Percentiles rank a stretch among this genome's conserved stretches.
These are phyloP conservation scores for Elephantulus edwardii DNA, from an alignment of 2,113 vertebrate genomes.

Conservation along the genomic window DNA sequence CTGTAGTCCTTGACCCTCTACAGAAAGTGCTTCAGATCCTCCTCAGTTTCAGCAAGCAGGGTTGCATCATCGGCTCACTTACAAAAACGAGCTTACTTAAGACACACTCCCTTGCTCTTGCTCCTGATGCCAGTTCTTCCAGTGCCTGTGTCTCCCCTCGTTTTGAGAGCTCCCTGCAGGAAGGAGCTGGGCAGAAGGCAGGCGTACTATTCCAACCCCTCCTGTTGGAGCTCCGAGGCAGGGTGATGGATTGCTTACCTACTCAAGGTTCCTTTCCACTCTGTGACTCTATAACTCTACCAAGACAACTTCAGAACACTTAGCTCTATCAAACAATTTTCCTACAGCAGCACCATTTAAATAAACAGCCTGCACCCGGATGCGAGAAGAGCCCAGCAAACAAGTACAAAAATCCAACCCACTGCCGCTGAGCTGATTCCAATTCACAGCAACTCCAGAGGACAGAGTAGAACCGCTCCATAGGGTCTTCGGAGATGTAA, in stretches of 20 bases:
- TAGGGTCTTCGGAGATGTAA: background rate
- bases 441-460: background rate
- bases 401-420: background rate
- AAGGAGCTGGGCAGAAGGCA: background rate
- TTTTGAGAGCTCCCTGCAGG: background rate
- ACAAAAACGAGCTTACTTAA: background rate
- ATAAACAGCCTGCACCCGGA: background rate
- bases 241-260: background rate
- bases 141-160: background rate
- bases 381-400: background rate
- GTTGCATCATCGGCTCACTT: no score
- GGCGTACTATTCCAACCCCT: background rate
- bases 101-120: no score
- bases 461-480: background rate
- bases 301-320: constrained; percentile 30
- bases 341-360: constrained; percentile 9
- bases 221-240: background rate
- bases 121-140: background rate
- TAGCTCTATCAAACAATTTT: background rate
- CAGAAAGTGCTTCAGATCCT: no score
- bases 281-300: background rate
- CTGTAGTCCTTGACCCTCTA: no score
- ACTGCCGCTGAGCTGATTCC: background rate
- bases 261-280: background rate
- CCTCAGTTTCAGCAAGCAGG: no score